These are phyloP conservation scores for Halcyon smyrnensis DNA, from an alignment of 2,797 vertebrate species.

Conservation along the genomic window DNA sequence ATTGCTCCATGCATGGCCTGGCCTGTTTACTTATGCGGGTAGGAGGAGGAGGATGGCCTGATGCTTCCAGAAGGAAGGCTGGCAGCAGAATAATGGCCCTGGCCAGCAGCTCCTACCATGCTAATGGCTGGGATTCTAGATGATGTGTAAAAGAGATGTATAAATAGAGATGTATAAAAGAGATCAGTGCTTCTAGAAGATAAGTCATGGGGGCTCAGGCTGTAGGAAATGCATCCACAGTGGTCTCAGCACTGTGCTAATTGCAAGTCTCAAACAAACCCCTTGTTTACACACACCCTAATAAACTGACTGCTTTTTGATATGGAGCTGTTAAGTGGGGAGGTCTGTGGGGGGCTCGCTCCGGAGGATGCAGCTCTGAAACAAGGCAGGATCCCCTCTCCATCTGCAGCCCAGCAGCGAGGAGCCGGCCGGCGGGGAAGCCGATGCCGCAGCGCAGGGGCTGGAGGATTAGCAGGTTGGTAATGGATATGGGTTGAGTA, in stretches of 20 bases:
- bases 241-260: background rate
- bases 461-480: background rate
- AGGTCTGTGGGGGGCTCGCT: background rate
- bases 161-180: background rate
- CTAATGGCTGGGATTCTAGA: background rate
- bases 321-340: rapidly evolving
- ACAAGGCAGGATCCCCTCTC: background rate
- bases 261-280: background rate
- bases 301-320: background rate
- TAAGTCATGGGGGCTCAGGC: background rate
- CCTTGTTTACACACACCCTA: background rate
- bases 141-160: background rate
- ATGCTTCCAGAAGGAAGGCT: background rate
- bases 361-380: background rate
- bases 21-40: background rate
- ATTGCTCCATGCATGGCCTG: background rate
- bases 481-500: background rate
- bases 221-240: rapidly evolving
- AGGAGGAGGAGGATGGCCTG: background rate
- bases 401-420: background rate
- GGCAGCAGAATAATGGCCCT: background rate
- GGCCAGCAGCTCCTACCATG: rapidly evolving
- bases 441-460: background rate
- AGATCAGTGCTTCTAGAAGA: background rate
- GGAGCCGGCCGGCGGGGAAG: background rate